A percentile compares a stretch with the other conserved stretches of the same genome.
phyloP scores from a whole-genome alignment of 2,113 vertebrate genomes.

The Ia io region DNA sequence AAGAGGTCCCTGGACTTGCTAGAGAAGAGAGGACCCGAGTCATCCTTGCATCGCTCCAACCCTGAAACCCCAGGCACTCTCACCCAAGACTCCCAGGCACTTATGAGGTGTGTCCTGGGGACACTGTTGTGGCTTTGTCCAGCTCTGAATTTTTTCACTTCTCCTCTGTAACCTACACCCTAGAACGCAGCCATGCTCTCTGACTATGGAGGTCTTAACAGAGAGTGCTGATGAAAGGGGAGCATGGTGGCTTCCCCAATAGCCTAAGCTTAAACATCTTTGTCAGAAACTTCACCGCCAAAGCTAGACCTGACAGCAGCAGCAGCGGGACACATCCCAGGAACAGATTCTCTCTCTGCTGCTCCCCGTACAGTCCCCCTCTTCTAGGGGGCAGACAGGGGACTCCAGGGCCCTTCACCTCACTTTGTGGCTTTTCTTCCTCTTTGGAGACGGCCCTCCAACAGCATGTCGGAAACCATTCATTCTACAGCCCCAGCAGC shows the following conservation, averaged over 20 bases:
- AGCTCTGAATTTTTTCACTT: neutral
- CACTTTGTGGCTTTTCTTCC: neutral
- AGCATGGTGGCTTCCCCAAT: neutral
- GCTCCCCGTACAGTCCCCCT: neutral
- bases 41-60: neutral
- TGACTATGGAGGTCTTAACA: neutral
- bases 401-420: neutral
- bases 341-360: neutral
- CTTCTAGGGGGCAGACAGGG: neutral
- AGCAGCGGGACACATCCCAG: rapidly evolving
- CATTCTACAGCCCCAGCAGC: neutral
- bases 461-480: neutral
- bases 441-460: neutral
- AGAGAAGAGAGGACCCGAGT: no score
- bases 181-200: neutral
- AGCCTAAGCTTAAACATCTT: neutral
- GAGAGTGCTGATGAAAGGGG: neutral
- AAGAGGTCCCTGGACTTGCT: rapidly evolving
- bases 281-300: neutral
- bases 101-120: neutral
- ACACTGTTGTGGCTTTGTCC: neutral
- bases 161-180: no score
- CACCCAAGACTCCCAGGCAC: neutral
- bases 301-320: neutral
- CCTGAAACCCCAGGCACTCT: neutral